Base-by-base conservation (phyloP, 2,888 invertebrate genomes). In the Elysia crispata region DNA sequence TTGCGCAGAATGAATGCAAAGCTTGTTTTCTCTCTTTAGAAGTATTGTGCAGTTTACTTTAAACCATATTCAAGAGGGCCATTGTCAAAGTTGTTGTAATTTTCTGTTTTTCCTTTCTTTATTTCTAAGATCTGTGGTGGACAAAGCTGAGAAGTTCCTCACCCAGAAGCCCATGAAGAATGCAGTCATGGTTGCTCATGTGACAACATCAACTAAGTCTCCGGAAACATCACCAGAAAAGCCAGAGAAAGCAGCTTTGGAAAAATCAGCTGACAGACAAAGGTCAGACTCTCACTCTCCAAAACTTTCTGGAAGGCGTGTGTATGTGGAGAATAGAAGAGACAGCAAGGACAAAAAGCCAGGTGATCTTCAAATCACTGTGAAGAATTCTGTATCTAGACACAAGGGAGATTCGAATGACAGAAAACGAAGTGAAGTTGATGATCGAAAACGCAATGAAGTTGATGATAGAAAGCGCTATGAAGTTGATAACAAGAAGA, bases 61-160 rank as follows among this genome's bases (percentile, higher is more conserved):
- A 3, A 23, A 23, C 23, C 28, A 25, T 18, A 25, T 66, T 66
- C n/a, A 15, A 23, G 30, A 20, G 33, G n/a, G 23, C 11, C 18
- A 20, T 23, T 25, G 23, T 23, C 15, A 11, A 50, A 49, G 6
- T 67, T 50, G 1, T 18, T 23, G 11, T 33, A 25, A n/a, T n/a
- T n/a, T n/a, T n/a, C n/a, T 54, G 1, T 28, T 73, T 60, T 50
- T 57, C n/a, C 54, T 3, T 57, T 64, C 66, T 8, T 76, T 66
- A 69, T 78, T 76, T 84, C 85, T 13, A 83, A 91, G 90, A 76
- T 89, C 90, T 92, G 96, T 97, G 5, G 93, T 97, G 74, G 97
- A 97, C 90, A 94, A 97, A 85, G 97, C 97, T 0, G 97, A 97
- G 93, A 97, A 97, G 91, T 97, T 96, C 0, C 96, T 97, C 86